These are phyloP conservation scores for Schizothorax lantsangensis DNA, from an alignment of 2,797 vertebrate genomes.

Conservation along the genomic window DNA sequence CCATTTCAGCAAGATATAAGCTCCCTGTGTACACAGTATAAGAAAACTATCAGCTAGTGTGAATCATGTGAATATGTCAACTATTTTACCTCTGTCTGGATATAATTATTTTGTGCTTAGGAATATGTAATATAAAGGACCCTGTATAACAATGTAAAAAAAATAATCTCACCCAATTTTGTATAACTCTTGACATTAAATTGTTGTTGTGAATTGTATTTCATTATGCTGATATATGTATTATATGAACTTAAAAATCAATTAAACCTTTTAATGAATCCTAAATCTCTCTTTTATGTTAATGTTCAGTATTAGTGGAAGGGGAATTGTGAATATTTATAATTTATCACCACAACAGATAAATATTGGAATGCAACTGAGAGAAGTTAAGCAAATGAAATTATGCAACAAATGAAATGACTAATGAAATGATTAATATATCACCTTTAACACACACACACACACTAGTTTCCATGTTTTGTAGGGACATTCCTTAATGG, in stretches of 20 bases:
- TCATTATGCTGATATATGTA: conserved; percentile 1
- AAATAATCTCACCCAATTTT: neutral
- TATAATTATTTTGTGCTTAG: neutral
- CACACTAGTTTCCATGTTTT: neutral
- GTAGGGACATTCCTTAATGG: neutral
- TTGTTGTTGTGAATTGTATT: neutral
- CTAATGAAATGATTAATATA: neutral
- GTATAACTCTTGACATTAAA: neutral
- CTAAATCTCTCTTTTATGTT: neutral
- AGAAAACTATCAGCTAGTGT: neutral
- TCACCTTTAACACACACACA: neutral
- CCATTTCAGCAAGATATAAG: neutral
- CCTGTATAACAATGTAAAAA: neutral
- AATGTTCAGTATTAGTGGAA: neutral
- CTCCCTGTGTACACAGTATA: neutral
- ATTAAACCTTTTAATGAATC: conserved; percentile 5
- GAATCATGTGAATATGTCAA: neutral
- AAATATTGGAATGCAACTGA: neutral
- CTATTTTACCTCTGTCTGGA: neutral
- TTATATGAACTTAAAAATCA: conserved; percentile 5
- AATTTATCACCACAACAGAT: neutral
- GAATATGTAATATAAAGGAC: neutral
- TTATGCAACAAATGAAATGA: neutral
- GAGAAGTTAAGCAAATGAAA: neutral
- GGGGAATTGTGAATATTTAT: neutral